Conservation (phyloP, 2,113 vertebrate species). For the Furnarius figulus region DNA sequence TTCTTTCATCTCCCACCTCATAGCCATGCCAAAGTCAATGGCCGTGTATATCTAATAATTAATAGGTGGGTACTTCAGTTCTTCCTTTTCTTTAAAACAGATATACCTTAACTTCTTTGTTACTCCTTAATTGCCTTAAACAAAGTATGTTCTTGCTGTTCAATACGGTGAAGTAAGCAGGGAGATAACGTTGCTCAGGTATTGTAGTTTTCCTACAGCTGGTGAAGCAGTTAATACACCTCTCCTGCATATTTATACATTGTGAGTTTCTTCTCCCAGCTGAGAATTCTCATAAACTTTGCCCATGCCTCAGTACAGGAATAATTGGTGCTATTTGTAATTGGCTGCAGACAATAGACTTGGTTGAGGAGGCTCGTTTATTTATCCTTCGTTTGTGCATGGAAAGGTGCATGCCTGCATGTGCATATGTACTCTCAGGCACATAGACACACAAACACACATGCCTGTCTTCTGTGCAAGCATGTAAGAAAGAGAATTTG, state of each 20-base stretch:
- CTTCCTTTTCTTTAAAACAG: slow-evolving; percentile 71
- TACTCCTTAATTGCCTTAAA: slow-evolving; percentile 30
- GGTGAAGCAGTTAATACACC: not conserved
- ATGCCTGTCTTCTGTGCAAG: not conserved
- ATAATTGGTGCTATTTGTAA: slow-evolving; percentile 28
- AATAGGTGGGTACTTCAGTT: slow-evolving; percentile 95
- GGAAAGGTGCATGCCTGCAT: slow-evolving; percentile 55
- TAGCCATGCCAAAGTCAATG: slow-evolving; percentile 98
- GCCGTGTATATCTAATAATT: slow-evolving; percentile 97
- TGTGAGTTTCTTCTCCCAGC: not conserved
- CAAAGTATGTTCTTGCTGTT: not conserved
- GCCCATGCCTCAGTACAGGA: not conserved
- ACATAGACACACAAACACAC: not conserved
- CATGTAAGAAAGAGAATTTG: not conserved
- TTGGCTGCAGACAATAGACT: slow-evolving; percentile 25
- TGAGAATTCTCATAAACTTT: slow-evolving; percentile 13
- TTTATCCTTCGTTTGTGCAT: slow-evolving; percentile 40
- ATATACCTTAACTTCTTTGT: not conserved
- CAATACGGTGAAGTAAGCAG: not conserved
- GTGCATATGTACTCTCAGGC: not conserved
- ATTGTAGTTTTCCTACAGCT: not conserved
- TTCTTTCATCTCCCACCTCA: slow-evolving; percentile 70
- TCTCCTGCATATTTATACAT: not conserved
- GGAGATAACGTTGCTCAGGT: not conserved
- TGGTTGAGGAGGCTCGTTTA: slow-evolving; percentile 35